Evolutionary conservation across 2,888 invertebrate species (phyloP).

Genomic region (Lasioglossum zephyrum): DNA sequence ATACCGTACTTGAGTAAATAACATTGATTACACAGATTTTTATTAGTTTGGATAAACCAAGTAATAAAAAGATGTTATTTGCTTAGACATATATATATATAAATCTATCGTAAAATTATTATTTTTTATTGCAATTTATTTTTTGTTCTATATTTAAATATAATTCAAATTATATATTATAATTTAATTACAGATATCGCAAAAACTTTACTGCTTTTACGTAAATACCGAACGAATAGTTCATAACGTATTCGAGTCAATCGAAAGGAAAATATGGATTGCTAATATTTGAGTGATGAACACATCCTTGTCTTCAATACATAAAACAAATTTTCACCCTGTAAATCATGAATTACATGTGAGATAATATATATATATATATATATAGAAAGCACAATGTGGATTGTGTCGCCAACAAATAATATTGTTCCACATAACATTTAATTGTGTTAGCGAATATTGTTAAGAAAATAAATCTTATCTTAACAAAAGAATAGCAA

Average conservation of each 20-base stretch:
- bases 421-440: constrained; percentile 72
- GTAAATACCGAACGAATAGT: constrained; percentile 2
- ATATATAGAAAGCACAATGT: constrained; percentile 66
- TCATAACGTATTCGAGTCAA: not conserved
- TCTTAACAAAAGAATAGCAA: constrained; percentile 57
- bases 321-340: constrained; percentile 54
- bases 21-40: not conserved
- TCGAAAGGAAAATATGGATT: constrained; percentile 17
- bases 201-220: constrained; percentile 29
- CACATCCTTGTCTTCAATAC: constrained; percentile 58
- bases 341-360: constrained; percentile 64
- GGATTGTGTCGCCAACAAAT: constrained; percentile 59
- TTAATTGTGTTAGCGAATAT: constrained; percentile 74
- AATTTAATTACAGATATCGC: constrained; percentile 19
- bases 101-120: not conserved
- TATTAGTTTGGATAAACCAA: constrained; percentile 23
- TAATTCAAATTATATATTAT: constrained; percentile 18
- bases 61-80: constrained; percentile 13
- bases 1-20: not conserved
- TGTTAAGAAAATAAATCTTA: constrained; percentile 74
- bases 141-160: constrained; percentile 6
- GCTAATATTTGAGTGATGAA: constrained; percentile 43
- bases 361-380: constrained; percentile 64
- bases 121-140: constrained; percentile 22
- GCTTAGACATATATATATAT: not conserved